Conservation (phyloP, 1,140 invertebrate genomes). For the Polypedilum pembai region DNA sequence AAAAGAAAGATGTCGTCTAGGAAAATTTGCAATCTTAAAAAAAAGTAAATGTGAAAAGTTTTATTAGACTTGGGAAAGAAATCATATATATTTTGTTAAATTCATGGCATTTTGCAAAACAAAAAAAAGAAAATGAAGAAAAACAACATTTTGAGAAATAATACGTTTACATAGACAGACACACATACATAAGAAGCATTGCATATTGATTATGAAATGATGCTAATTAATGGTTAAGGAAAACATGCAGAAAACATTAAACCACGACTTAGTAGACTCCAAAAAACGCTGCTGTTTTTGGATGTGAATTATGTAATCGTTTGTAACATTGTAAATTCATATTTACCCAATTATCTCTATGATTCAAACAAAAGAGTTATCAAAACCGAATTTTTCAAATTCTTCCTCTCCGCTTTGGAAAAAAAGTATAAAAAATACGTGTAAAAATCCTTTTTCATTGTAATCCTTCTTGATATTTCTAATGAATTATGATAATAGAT, state of each 20-base stretch:
- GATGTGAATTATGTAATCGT: neutral
- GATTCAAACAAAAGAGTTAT: neutral
- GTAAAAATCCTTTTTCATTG: slow-evolving; percentile 19
- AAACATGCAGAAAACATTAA: neutral
- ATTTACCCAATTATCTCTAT: neutral
- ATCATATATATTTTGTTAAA: no score
- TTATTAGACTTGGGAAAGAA: no score
- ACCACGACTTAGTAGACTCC: neutral
- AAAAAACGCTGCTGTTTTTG: neutral
- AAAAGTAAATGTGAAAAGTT: no score
- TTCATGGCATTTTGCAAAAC: no score
- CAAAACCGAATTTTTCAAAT: slow-evolving; percentile 13
- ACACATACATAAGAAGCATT: neutral
- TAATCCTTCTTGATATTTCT: neutral
- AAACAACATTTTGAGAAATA: no score
- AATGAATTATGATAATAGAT: neutral
- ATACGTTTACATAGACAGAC: no score
- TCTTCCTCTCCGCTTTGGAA: neutral
- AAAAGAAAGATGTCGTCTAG: no score
- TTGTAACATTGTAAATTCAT: slow-evolving; percentile 8
- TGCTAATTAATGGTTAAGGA: neutral
- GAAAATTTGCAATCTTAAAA: no score
- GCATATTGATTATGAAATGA: neutral
- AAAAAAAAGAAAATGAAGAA: no score
- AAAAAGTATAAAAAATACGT: neutral